These are phyloP conservation scores for Tadarida brasiliensis DNA, from an alignment of 2,797 vertebrate species.

Conservation along the genomic window DNA sequence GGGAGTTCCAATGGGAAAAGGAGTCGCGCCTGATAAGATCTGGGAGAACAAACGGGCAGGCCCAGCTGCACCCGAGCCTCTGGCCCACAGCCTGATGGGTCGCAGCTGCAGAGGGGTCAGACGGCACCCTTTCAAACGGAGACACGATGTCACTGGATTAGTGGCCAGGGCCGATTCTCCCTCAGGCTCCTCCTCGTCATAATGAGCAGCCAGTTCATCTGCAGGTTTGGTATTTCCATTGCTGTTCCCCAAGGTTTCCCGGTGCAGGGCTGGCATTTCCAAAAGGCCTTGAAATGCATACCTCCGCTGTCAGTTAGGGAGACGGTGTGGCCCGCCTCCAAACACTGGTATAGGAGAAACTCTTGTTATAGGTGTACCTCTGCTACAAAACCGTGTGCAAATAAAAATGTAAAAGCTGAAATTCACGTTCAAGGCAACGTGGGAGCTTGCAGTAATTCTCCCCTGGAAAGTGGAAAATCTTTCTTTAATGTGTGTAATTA, in stretches of 20 bases:
- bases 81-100: slow-evolving; percentile 42
- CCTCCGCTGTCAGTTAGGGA: not conserved
- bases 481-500: slow-evolving; percentile 55
- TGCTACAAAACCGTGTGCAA: slow-evolving; percentile 40
- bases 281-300: slow-evolving; percentile 48
- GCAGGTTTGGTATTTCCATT: slow-evolving; percentile 28
- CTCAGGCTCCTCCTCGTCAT: not conserved
- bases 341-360: not conserved
- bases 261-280: not conserved
- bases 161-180: slow-evolving; percentile 30
- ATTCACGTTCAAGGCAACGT: not conserved
- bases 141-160: slow-evolving; percentile 64
- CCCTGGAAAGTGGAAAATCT: slow-evolving; percentile 42
- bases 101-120: slow-evolving; percentile 57
- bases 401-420: slow-evolving; percentile 47
- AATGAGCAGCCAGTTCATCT: not conserved
- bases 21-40: slow-evolving; percentile 52
- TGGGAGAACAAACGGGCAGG: slow-evolving; percentile 57
- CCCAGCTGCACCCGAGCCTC: slow-evolving; percentile 40
- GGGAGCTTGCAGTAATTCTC: slow-evolving; percentile 10
- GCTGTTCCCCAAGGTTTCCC: slow-evolving; percentile 43
- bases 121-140: slow-evolving; percentile 67
- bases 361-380: not conserved
- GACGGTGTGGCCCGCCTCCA: not conserved
- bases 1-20: not conserved